A percentile compares a stretch with the other conserved stretches of the same genome.
Conservation (phyloP, 64 coral and sea anemone genomes). For the Exaiptasia diaphana region DNA sequence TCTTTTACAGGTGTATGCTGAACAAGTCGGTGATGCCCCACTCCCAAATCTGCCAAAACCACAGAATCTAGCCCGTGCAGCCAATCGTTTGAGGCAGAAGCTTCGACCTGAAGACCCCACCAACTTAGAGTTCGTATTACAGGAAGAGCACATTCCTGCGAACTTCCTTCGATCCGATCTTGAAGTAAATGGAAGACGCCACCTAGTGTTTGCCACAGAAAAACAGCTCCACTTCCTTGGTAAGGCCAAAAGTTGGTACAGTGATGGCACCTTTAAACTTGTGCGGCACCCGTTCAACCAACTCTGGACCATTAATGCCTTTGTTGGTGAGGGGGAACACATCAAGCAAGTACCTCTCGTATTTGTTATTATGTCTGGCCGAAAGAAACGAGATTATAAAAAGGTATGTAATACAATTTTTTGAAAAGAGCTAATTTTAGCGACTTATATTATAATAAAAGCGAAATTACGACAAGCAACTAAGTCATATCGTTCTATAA, state of each 20-base stretch:
- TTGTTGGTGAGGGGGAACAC: neutral
- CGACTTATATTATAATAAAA: too few relatives aligned
- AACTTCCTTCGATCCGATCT: neutral
- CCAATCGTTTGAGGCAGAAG: neutral
- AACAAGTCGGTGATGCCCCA: neutral
- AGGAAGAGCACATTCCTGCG: neutral
- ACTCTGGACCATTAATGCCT: slow-evolving; percentile 4
- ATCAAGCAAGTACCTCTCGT: slow-evolving; percentile 13
- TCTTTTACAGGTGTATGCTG: neutral
- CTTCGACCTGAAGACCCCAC: neutral
- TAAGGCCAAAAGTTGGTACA: neutral
- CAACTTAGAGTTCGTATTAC: neutral
- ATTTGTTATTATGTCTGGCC: neutral
- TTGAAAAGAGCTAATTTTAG: too few relatives aligned
- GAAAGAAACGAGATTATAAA: neutral
- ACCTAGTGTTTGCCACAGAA: neutral
- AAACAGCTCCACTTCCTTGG: neutral
- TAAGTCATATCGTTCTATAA: too few relatives aligned
- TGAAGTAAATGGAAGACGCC: neutral
- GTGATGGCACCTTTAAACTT: slow-evolving; percentile 18
- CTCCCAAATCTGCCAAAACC: neutral
- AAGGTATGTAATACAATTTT: neutral
- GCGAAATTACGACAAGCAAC: too few relatives aligned
- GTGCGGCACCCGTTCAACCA: neutral
- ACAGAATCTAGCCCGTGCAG: neutral